Conservation (phyloP, 2,888 invertebrate species). For the Spisula solida region DNA sequence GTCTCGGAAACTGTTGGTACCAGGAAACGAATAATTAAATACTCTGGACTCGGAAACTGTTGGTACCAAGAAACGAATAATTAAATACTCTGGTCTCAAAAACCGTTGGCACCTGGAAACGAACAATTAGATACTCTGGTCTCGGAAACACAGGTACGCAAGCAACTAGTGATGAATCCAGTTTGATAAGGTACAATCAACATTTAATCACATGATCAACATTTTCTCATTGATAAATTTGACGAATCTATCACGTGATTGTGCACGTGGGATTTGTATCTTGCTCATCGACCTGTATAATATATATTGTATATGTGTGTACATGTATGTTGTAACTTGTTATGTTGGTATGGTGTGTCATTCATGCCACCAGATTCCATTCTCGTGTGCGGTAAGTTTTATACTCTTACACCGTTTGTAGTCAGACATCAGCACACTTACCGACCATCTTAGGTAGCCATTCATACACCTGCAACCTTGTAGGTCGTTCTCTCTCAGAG, state of each 20-base stretch:
- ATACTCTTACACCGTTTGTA: neutral
- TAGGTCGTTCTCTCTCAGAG: too few relatives aligned
- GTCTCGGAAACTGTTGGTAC: neutral
- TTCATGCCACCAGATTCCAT: neutral
- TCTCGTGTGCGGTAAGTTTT: neutral
- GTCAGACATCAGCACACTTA: neutral
- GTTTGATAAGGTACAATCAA: neutral
- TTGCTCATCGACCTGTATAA: neutral
- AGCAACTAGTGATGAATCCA: neutral
- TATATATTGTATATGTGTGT: neutral
- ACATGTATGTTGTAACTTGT: neutral
- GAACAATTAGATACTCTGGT: neutral
- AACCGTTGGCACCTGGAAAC: neutral
- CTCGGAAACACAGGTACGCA: neutral
- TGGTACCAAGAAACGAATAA: neutral
- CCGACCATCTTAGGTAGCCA: too few relatives aligned
- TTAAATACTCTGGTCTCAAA: neutral
- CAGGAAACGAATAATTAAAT: too few relatives aligned
- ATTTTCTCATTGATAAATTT: neutral
- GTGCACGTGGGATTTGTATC: constrained; percentile 4
- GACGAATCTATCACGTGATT: neutral
- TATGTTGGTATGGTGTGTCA: neutral
- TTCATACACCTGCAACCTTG: too few relatives aligned
- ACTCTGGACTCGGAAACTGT: neutral
- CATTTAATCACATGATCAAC: neutral